Evolutionary conservation across 2,797 vertebrate genomes (phyloP).

Genomic region (Bradypodion pumilum): DNA sequence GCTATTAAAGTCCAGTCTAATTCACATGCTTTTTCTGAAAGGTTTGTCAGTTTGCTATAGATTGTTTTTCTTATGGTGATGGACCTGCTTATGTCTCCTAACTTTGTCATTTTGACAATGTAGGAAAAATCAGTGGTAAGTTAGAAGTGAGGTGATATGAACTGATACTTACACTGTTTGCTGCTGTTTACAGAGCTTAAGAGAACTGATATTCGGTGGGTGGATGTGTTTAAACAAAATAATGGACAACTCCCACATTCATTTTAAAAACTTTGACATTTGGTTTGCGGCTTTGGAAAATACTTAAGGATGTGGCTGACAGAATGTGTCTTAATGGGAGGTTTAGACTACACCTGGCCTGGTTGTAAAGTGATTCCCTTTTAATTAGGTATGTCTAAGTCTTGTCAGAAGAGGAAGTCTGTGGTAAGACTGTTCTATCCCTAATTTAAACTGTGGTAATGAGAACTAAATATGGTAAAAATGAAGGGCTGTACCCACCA

Average conservation of each 20-base stretch:
- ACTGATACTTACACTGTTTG: background rate
- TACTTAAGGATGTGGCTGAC: constrained; percentile 10
- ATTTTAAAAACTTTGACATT: constrained; percentile 12
- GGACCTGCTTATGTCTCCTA: background rate
- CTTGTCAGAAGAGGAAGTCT: constrained; percentile 22
- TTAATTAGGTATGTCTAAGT: constrained; percentile 28
- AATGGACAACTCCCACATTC: background rate
- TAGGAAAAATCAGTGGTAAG: background rate
- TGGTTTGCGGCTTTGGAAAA: constrained; percentile 34
- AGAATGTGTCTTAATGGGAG: constrained; percentile 17
- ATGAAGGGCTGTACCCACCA: background rate
- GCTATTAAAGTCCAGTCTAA: background rate
- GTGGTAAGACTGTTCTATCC: background rate
- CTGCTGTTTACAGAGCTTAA: background rate
- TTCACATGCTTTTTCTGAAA: background rate
- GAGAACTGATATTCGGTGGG: background rate
- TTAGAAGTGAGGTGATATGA: background rate
- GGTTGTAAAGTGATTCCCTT: constrained; percentile 12
- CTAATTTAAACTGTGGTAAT: constrained; percentile 32
- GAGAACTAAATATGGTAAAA: constrained; percentile 9
- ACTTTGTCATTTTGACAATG: background rate
- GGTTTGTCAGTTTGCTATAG: background rate
- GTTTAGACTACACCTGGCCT: constrained; percentile 16
- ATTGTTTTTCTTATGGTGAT: background rate
- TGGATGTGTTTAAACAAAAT: background rate